Evolutionary conservation across 2,888 invertebrate genomes (phyloP).

Genomic region (Acronicta aceris): DNA sequence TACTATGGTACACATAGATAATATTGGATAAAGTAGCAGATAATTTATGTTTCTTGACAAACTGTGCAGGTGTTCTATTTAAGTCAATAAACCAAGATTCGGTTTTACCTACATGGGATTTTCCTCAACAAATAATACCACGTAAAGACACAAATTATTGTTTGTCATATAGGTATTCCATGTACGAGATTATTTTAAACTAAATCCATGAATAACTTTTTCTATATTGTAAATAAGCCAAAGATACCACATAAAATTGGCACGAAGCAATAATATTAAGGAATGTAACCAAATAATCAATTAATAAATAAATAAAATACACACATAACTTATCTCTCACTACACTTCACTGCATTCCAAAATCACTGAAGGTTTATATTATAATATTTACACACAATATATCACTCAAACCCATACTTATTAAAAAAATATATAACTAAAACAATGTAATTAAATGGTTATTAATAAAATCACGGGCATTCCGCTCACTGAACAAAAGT

Average conservation of each 20-base stretch:
- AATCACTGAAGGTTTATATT: slow-evolving; percentile 17
- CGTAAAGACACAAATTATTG: slow-evolving; percentile 1
- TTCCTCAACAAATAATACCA: slow-evolving; percentile 23
- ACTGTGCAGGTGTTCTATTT: not conserved
- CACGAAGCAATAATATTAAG: no score
- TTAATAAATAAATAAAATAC: slow-evolving; percentile 7
- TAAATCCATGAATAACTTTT: no score
- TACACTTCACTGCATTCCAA: slow-evolving; percentile 44
- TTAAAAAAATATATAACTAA: not conserved
- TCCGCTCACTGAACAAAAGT: slow-evolving; percentile 51
- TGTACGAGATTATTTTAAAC: no score
- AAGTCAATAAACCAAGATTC: not conserved
- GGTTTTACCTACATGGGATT: slow-evolving; percentile 1
- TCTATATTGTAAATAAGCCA: no score
- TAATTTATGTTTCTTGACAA: not conserved
- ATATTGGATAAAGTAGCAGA: not conserved
- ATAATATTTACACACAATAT: slow-evolving; percentile 1
- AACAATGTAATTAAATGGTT: slow-evolving; percentile 5
- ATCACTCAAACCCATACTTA: slow-evolving; percentile 13
- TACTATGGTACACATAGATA: no score
- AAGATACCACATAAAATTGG: no score
- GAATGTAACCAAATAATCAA: not conserved
- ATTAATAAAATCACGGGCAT: slow-evolving; percentile 45
- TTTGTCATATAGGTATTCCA: not conserved
- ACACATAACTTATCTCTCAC: slow-evolving; percentile 26